phyloP scores from a whole-genome alignment of 2,797 vertebrate species.

The Chelon labrosus region DNA sequence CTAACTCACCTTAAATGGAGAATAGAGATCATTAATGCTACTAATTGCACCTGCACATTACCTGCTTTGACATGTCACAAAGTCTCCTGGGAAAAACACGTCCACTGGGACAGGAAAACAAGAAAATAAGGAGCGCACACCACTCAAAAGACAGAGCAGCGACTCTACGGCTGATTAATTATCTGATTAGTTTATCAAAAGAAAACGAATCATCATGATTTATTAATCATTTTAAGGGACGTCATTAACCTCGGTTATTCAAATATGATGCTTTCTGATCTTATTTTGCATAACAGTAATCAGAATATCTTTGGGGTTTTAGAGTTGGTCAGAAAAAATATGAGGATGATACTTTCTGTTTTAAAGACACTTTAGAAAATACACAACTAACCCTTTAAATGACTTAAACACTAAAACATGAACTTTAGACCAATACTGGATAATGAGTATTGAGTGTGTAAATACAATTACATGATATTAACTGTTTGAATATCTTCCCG shows the following conservation, averaged over 20 bases:
- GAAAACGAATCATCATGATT: not conserved
- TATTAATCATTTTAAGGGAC: not conserved
- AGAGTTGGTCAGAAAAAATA: too few species aligned
- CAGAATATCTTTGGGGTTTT: too few species aligned
- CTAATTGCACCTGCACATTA: constrained; percentile 13
- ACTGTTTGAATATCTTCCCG: not conserved
- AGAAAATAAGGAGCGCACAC: not conserved
- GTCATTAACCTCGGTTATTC: too few species aligned
- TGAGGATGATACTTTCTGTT: too few species aligned
- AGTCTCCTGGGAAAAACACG: not conserved
- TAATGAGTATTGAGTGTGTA: not conserved
- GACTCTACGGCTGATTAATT: not conserved
- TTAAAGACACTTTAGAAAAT: too few species aligned
- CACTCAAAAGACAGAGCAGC: not conserved
- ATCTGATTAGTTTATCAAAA: not conserved
- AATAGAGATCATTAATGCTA: not conserved
- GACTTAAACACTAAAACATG: not conserved
- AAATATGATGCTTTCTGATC: too few species aligned
- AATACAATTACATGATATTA: not conserved
- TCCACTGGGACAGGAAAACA: constrained; percentile 1
- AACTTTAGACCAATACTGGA: not conserved
- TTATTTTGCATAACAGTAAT: too few species aligned
- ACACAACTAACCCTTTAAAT: too few species aligned
- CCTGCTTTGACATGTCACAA: constrained; percentile 15
- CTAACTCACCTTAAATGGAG: not conserved